phyloP scores from a whole-genome alignment of 2,113 vertebrate species.

The Oryzias melastigma region DNA sequence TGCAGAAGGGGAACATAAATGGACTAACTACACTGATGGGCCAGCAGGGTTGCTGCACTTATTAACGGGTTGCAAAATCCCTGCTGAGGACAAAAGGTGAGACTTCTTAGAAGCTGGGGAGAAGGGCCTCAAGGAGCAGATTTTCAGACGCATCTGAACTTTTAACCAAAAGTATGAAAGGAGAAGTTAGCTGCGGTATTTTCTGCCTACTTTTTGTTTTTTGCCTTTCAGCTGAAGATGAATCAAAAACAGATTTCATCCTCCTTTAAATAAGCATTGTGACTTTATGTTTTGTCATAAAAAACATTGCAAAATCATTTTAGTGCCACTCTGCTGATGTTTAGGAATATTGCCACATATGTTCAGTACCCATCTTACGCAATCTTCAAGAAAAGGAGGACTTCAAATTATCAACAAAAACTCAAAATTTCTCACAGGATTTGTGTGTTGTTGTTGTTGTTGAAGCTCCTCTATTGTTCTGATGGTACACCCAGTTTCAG shows the following conservation, averaged over 20 bases:
- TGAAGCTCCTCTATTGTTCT: conserved; percentile 61
- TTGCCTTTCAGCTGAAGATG: conserved; percentile 9
- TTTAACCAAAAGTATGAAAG: not conserved
- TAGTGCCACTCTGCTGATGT: too few species aligned
- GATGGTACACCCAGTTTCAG: conserved; percentile 54
- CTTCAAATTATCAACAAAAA: too few species aligned
- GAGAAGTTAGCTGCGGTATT: not conserved
- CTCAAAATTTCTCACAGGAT: conserved; percentile 1
- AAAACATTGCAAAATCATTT: too few species aligned
- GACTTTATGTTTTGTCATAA: not conserved
- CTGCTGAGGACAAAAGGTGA: conserved; percentile 6
- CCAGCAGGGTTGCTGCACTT: conserved; percentile 6
- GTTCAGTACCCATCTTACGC: too few species aligned
- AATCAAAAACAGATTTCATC: not conserved
- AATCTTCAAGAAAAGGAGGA: too few species aligned
- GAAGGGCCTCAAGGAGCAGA: not conserved
- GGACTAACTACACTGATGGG: conserved; percentile 4
- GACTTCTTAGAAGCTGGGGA: conserved; percentile 8
- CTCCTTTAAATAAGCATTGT: conserved; percentile 2
- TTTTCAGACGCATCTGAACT: not conserved
- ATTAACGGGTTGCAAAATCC: not conserved
- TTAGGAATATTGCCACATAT: too few species aligned
- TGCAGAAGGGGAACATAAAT: conserved; percentile 1
- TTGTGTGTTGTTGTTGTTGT: conserved; percentile 25
- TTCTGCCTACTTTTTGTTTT: not conserved